Evolutionary conservation across 2,797 vertebrate species (phyloP).

Genomic region (Falco rusticolus): DNA sequence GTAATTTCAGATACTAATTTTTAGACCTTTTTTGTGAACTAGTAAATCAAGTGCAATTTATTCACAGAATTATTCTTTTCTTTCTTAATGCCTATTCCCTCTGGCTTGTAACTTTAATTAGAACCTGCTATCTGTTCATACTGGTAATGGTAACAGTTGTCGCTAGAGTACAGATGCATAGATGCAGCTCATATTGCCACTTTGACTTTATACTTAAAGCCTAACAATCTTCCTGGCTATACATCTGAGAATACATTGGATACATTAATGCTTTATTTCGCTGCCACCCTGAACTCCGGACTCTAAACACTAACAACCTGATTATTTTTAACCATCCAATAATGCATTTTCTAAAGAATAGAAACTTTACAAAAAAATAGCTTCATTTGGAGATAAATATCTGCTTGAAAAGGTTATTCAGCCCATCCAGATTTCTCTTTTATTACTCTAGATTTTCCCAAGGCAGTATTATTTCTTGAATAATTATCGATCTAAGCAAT

Average conservation of each 20-base stretch:
- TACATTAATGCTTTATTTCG: slow-evolving; percentile 17
- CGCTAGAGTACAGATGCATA: slow-evolving; percentile 55
- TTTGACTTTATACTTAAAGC: slow-evolving; percentile 57
- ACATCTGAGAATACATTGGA: background rate
- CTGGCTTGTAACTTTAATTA: slow-evolving; percentile 82
- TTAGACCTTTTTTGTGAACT: slow-evolving; percentile 73
- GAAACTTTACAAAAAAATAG: slow-evolving; percentile 10
- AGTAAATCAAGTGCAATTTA: slow-evolving; percentile 78
- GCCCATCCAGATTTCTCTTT: slow-evolving; percentile 59
- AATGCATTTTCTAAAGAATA: slow-evolving; percentile 34
- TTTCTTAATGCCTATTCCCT: slow-evolving; percentile 75
- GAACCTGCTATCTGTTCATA: slow-evolving; percentile 71
- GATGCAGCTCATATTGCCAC: slow-evolving; percentile 39
- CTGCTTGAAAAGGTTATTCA: slow-evolving; percentile 64
- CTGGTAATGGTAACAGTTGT: slow-evolving; percentile 68
- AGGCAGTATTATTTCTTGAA: slow-evolving; percentile 69
- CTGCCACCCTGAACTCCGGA: slow-evolving; percentile 20
- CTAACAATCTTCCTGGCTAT: background rate
- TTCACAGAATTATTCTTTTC: slow-evolving; percentile 73
- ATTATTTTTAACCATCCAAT: slow-evolving; percentile 32
- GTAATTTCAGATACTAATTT: slow-evolving; percentile 75
- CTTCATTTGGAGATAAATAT: slow-evolving; percentile 60
- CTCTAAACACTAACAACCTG: slow-evolving; percentile 12
- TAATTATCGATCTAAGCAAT: slow-evolving; percentile 70
- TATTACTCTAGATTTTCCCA: slow-evolving; percentile 56